Conservation (phyloP, 2,888 invertebrate species). For the Lordiphosa fenestrarum region DNA sequence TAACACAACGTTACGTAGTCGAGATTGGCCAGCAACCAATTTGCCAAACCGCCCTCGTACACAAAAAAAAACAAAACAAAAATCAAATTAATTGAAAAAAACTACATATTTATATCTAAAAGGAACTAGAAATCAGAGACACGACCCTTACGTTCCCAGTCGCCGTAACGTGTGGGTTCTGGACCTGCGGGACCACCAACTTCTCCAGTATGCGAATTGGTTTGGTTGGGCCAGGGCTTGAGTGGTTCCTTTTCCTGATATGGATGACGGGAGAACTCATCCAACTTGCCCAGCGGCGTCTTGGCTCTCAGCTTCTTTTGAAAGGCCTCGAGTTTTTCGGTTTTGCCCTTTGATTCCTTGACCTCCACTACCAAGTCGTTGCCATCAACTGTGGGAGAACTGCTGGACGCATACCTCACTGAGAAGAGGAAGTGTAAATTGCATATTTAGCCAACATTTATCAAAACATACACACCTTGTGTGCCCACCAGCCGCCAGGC, state of each 20-base stretch:
- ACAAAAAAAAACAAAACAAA: background rate
- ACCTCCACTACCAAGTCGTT: conserved; percentile 58
- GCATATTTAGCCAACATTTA: background rate
- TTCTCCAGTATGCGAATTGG: conserved; percentile 96
- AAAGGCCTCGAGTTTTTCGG: conserved; percentile 85
- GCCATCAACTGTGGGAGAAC: conserved; percentile 31
- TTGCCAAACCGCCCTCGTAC: too few relatives aligned
- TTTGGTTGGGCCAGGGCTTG: conserved; percentile 90
- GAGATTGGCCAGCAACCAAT: too few relatives aligned
- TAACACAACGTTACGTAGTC: too few relatives aligned
- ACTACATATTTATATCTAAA: conserved; percentile 30
- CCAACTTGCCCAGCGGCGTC: conserved; percentile 86
- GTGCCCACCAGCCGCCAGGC: conserved; percentile 63
- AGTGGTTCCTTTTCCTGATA: conserved; percentile 91
- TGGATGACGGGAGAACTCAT: conserved; percentile 88
- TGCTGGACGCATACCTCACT: conserved; percentile 63
- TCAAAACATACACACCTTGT: conserved; percentile 65
- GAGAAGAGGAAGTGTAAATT: conserved; percentile 12
- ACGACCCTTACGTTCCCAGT: conserved; percentile 99
- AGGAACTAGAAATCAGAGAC: conserved; percentile 93
- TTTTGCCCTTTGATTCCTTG: conserved; percentile 75
- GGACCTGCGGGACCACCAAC: conserved; percentile 97
- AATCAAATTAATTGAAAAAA: conserved; percentile 14
- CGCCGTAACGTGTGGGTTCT: conserved; percentile 99
- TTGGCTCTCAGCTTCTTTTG: conserved; percentile 88